Percentiles rank a stretch among this genome's conserved stretches.
Conservation (phyloP, 2,888 invertebrate genomes). For the Melangyna quadrimaculata region DNA sequence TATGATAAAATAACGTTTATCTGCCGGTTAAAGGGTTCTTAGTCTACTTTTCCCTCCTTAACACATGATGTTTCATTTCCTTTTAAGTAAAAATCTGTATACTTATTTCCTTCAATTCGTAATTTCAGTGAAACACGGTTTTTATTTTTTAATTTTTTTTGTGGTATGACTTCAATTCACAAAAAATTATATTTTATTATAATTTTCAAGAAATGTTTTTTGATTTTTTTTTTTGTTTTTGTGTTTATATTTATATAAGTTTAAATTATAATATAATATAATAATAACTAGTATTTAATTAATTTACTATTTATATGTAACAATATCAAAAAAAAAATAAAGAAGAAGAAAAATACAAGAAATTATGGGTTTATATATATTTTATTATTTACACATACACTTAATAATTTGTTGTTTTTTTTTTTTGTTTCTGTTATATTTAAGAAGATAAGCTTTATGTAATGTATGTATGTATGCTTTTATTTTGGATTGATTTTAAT, state of each 20-base stretch:
- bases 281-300: slow-evolving; percentile 59
- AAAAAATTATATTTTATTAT: slow-evolving; percentile 72
- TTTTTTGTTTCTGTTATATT: slow-evolving; percentile 3
- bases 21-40: too few relatives aligned
- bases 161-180: slow-evolving; percentile 72
- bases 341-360: slow-evolving; percentile 51
- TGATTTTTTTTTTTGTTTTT: slow-evolving; percentile 18
- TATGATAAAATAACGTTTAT: too few relatives aligned
- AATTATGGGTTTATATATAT: slow-evolving; percentile 38
- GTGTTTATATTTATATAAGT: slow-evolving; percentile 57
- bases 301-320: slow-evolving; percentile 65
- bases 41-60: too few relatives aligned
- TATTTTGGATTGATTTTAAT: slow-evolving; percentile 8
- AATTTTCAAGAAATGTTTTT: slow-evolving; percentile 71
- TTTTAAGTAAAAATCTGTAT: too few relatives aligned
- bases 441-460: slow-evolving; percentile 18
- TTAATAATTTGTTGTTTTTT: background rate
- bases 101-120: background rate
- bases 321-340: slow-evolving; percentile 68
- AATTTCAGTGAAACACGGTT: slow-evolving; percentile 7
- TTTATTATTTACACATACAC: slow-evolving; percentile 45
- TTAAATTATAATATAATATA: slow-evolving; percentile 68
- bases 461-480: slow-evolving; percentile 29
- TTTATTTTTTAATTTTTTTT: slow-evolving; percentile 66
- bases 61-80: too few relatives aligned